These are phyloP conservation scores for Pseudochaenichthys georgianus DNA, from an alignment of 2,797 vertebrate species.

Conservation along the genomic window DNA sequence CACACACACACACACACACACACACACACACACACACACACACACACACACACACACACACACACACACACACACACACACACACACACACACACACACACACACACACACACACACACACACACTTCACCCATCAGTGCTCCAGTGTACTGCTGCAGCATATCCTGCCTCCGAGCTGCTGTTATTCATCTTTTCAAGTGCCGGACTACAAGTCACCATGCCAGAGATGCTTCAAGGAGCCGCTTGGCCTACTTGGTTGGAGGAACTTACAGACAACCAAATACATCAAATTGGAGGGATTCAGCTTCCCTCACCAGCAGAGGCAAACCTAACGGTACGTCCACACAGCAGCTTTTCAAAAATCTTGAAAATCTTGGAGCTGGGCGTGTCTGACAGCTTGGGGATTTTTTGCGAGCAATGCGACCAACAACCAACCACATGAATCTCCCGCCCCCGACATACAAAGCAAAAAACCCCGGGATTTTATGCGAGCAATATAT, in stretches of 20 bases:
- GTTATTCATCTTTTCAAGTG: constrained; percentile 61
- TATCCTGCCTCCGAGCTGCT: constrained; percentile 31
- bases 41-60: rapidly evolving
- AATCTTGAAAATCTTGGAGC: too few species aligned
- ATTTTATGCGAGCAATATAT: too few species aligned
- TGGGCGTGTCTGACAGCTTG: too few species aligned
- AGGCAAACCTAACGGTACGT: constrained; percentile 52
- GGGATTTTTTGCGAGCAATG: too few species aligned
- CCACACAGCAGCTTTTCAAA: too few species aligned
- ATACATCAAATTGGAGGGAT: constrained; percentile 72
- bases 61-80: neutral
- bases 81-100: neutral
- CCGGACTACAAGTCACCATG: constrained; percentile 50
- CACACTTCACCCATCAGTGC: constrained; percentile 11
- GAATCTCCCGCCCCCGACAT: too few species aligned
- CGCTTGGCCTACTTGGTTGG: constrained; percentile 66
- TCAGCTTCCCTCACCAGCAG: constrained; percentile 57
- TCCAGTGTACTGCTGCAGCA: constrained; percentile 31
- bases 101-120: too few species aligned
- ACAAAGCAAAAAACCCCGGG: too few species aligned
- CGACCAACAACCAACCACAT: too few species aligned
- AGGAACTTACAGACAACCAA: constrained; percentile 59
- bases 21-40: too few species aligned
- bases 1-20: too few species aligned
- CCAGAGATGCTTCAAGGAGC: constrained; percentile 56